Evolutionary conservation across 23 tunicate species (phyloP).

Genomic region (Ascidia mentula): DNA sequence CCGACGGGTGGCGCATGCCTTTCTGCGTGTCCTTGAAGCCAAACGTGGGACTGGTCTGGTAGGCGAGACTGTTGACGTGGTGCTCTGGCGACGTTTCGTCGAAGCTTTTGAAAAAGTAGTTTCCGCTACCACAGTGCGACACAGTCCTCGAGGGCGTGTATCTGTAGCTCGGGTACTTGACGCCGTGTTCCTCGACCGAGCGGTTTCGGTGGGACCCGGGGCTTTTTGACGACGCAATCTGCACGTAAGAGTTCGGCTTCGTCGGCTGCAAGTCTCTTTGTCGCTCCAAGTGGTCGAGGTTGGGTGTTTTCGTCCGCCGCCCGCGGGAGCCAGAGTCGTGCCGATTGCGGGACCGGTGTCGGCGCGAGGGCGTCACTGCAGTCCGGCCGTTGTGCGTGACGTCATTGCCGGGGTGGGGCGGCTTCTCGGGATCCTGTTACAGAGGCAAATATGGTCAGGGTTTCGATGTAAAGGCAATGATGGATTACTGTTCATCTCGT

Average conservation of each 20-base stretch:
- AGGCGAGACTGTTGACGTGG: not conserved
- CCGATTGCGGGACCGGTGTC: slow-evolving; percentile 2
- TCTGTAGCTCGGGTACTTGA: slow-evolving; percentile 15
- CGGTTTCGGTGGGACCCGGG: slow-evolving; percentile 1
- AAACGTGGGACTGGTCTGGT: slow-evolving; percentile 22
- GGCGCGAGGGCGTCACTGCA: slow-evolving; percentile 8
- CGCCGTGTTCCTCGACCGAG: not conserved
- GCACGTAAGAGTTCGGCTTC: slow-evolving; percentile 90
- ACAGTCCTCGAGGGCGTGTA: slow-evolving; percentile 7
- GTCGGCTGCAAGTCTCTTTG: slow-evolving; percentile 81
- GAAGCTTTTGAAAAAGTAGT: slow-evolving; percentile 15
- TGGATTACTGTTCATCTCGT: too few species aligned
- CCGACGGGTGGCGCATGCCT: not conserved
- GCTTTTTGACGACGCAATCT: slow-evolving; percentile 49
- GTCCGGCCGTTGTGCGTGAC: not conserved
- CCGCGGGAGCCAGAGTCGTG: slow-evolving; percentile 8
- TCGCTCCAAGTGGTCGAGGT: slow-evolving; percentile 65
- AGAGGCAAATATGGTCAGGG: not conserved
- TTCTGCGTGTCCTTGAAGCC: slow-evolving; percentile 15
- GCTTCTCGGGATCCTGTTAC: not conserved
- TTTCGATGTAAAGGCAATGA: too few species aligned
- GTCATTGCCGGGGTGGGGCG: slow-evolving; percentile 5
- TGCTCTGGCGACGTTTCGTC: slow-evolving; percentile 22
- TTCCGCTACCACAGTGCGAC: not conserved
- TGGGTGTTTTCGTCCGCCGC: slow-evolving; percentile 76